Percentiles rank a stretch among this genome's conserved stretches.
Evolutionary conservation across 2,888 invertebrate species (phyloP).

Genomic region (Prosapia bicincta): DNA sequence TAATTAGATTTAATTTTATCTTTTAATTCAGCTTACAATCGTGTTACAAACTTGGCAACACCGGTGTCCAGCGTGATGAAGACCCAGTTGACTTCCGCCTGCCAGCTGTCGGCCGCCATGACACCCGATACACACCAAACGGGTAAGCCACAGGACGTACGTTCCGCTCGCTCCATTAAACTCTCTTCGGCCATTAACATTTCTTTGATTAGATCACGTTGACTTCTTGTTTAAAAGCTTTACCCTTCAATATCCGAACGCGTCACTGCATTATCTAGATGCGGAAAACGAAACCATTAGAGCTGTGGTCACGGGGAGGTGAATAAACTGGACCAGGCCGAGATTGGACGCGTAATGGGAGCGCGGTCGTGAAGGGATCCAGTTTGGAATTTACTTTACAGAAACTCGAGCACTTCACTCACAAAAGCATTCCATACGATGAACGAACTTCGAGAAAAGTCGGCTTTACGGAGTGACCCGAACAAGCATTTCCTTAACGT

Average conservation of each 20-base stretch:
- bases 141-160: conserved; percentile 25
- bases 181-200: background rate
- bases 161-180: conserved; percentile 20
- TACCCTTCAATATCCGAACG: background rate
- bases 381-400: background rate
- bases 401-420: too few relatives aligned
- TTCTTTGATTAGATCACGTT: background rate
- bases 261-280: background rate
- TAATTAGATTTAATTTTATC: too few relatives aligned
- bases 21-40: too few relatives aligned
- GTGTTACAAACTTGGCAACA: background rate
- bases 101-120: background rate
- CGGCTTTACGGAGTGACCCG: too few relatives aligned
- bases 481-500: too few relatives aligned
- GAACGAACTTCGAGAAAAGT: too few relatives aligned
- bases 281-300: background rate
- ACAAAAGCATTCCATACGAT: too few relatives aligned
- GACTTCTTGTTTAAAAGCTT: background rate
- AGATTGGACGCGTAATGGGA: background rate
- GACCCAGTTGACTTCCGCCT: background rate
- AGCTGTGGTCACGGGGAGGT: background rate
- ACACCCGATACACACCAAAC: background rate
- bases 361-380: background rate
- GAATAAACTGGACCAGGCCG: background rate
- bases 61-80: background rate